Evolutionary conservation across 2,113 vertebrate genomes (phyloP), one percentile per base, ranked within the genome.

Genomic region (Brachyistius frenatus): DNA sequence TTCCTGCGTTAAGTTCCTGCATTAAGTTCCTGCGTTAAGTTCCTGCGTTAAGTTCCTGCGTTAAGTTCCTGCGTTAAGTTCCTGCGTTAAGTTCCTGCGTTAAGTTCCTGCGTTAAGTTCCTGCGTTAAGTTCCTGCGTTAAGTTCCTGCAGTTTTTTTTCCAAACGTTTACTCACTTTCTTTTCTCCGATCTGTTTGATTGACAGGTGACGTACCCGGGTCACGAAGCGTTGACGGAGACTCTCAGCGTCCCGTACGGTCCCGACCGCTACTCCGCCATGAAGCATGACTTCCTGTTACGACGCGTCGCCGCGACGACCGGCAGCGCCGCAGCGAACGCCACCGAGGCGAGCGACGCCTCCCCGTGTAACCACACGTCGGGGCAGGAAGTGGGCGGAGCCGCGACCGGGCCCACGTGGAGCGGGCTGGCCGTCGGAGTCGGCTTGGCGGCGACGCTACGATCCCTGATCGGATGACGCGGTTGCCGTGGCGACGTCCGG

Each of bases 201-300:
- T 62, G 47, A 66, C 89, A 94, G 94, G 94, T 94, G 57, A 87
- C 72, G 0, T 86, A 82, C 9, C 91, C 93, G 0, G 90, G 82
- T 37, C 88, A 92, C 35, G 54, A 93, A 62, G 76, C 85, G 33
- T 15, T 92, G 57, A 93, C 74, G 0, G 83, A 89, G 80, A 92
- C 78, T 0, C 71, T 94, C 0, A 66, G 16, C 5, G 23, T 94
- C 31, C 92, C 91, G 0, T 73, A 92, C 7, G 89, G 89, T 10
- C 91, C 90, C 0, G 84, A 91, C 9, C 14, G 7, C 0, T 88
- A 76, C 86, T 91, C 94, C 0, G 94, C 94, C 56, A 37, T 93
- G 66, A 90, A 52, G 30, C 88, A 93, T 36, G 39, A 94, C 85
- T 94, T 94, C 83, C 30, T 41, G 53, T 62, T 93, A 30, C 80